Evolutionary conservation across 2,888 invertebrate genomes (phyloP), one percentile per base, ranked within the genome.

Genomic region (Oasisia sp.): DNA sequence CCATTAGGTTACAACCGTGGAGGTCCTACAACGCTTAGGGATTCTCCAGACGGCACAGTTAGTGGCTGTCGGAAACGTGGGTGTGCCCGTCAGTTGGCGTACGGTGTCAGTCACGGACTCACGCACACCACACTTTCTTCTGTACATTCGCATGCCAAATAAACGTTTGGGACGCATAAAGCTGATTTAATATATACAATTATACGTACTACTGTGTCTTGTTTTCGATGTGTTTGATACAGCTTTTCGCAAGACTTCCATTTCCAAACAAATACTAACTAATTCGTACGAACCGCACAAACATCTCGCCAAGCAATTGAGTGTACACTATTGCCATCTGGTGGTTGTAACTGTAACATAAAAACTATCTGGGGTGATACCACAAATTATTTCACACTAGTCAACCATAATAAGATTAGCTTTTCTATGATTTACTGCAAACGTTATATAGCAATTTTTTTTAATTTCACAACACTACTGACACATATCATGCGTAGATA

Each of bases 151-250:
- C 74, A 74, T 74, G 74, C 27, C 74, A 74, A 74, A 74, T 27
- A 74, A 74, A 19, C 27, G 74, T 74, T 74, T 74, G 14, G 74
- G 5, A 74, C 74, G 74, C 74, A 27, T 74, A 27, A 74, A 74
- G 74, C 74, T 74, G 74, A 27, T 74, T 74, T 74, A 74, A 74
- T 19, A 19, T 27, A 74, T 74, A 74, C 74, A 74, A 5, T 74
- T 74, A 19, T 74, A 74, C 74, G 74, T 74, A 74, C 74, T 74
- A 19, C 74, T 74, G 74, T 74, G 74, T 74, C 74, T 74, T 74
- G 74, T 74, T 74, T 74, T 74, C 74, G 74, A 74, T 27, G 74
- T 74, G 74, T 74, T 74, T 74, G 74, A 74, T n/a, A 74, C 74
- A 19, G 74, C 74, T 74, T 74, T 74, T 74, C 74, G 74, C 74